A percentile compares a stretch with the other conserved stretches of the same genome.
phyloP scores from a whole-genome alignment of 2,113 vertebrate species.

The Tragelaphus scriptus region DNA sequence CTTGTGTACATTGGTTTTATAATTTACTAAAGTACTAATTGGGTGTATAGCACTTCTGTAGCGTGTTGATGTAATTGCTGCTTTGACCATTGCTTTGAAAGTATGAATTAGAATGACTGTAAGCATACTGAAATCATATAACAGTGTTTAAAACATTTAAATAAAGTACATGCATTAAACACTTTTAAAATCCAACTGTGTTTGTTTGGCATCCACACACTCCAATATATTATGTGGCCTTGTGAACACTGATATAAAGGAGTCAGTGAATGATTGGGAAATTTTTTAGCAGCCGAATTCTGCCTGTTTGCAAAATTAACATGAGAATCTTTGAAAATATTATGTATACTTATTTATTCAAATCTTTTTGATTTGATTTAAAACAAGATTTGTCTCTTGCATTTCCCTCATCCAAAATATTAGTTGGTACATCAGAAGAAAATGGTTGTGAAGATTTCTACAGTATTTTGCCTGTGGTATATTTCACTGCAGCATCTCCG shows the following conservation, averaged over 20 bases:
- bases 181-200: not conserved
- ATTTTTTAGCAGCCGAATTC: not conserved
- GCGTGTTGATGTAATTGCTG: slow-evolving; percentile 17
- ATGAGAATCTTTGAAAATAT: not conserved
- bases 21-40: slow-evolving; percentile 56
- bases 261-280: not conserved
- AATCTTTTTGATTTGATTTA: not conserved
- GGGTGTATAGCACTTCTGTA: slow-evolving; percentile 19
- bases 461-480: not conserved
- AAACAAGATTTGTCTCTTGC: not conserved
- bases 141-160: slow-evolving; percentile 58
- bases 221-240: not conserved
- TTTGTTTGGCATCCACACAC: not conserved
- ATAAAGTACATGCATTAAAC: slow-evolving; percentile 72
- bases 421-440: not conserved
- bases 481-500: not conserved
- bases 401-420: not conserved
- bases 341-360: not conserved
- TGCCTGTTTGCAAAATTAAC: not conserved
- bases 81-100: slow-evolving; percentile 33
- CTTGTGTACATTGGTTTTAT: slow-evolving; percentile 34
- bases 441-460: not conserved
- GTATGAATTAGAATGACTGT: not conserved
- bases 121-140: slow-evolving; percentile 39
- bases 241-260: not conserved